phyloP scores from a whole-genome alignment of 2,888 invertebrate genomes.

The Rhamphomyia laevipes region DNA sequence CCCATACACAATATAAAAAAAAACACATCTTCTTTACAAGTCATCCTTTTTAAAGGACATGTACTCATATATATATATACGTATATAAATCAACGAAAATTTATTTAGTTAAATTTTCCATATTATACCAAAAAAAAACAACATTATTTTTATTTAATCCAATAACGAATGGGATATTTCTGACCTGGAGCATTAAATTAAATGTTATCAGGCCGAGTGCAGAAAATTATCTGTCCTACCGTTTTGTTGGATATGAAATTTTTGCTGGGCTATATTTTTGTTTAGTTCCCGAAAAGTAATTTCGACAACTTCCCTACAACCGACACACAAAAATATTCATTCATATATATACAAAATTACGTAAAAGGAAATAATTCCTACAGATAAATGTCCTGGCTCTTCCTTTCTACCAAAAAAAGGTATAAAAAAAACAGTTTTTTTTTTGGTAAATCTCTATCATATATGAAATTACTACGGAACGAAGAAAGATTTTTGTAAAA shows the following conservation, averaged over 20 bases:
- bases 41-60: too few species aligned
- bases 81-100: too few species aligned
- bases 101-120: too few species aligned
- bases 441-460: background rate
- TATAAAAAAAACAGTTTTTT: background rate
- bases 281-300: background rate
- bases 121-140: too few species aligned
- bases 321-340: background rate
- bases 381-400: background rate
- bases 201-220: slow-evolving; percentile 38
- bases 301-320: background rate
- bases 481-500: too few species aligned
- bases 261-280: too few species aligned
- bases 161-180: slow-evolving; percentile 40
- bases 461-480: too few species aligned
- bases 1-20: too few species aligned
- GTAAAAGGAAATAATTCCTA: background rate
- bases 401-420: background rate
- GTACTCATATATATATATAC: too few species aligned
- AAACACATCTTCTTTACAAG: too few species aligned
- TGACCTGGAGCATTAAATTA: slow-evolving; percentile 41
- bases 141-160: slow-evolving; percentile 33
- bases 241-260: background rate
- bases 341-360: too few species aligned
- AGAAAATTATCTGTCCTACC: slow-evolving; percentile 33